Evolutionary conservation across 2,888 invertebrate genomes (phyloP).

Genomic region (Cerceris ruficornis): DNA sequence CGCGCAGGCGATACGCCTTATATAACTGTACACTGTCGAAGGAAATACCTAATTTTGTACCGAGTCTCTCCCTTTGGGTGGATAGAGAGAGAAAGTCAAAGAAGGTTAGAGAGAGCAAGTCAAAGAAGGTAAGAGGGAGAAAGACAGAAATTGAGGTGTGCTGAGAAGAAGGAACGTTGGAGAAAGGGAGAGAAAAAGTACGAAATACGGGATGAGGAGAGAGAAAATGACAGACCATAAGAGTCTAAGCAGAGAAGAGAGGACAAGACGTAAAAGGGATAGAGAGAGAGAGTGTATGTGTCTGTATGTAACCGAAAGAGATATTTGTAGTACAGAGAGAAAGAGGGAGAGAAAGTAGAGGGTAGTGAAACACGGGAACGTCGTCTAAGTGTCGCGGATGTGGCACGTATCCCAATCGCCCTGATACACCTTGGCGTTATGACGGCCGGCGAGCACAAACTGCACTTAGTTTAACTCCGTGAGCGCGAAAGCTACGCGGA

Average conservation of each 20-base stretch:
- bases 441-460: constrained; percentile 71
- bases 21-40: constrained; percentile 22
- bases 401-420: constrained; percentile 72
- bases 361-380: constrained; percentile 45
- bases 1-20: constrained; percentile 28
- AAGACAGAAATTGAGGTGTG: no score
- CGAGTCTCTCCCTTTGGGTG: neutral
- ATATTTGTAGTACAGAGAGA: neutral
- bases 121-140: no score
- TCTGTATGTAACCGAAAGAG: constrained; percentile 15
- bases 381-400: constrained; percentile 66
- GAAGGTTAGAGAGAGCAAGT: no score
- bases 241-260: no score
- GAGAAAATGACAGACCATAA: no score
- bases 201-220: no score
- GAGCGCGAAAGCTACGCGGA: constrained; percentile 66
- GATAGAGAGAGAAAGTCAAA: no score
- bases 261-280: no score
- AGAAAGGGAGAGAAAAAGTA: no score
- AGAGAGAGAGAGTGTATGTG: no score
- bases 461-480: constrained; percentile 74
- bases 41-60: constrained; percentile 67
- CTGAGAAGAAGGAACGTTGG: no score
- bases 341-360: neutral
- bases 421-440: constrained; percentile 70